Percentiles rank a stretch among this genome's conserved stretches.
Conservation (phyloP, 2,797 vertebrate genomes). For the Myoxocephalus aenaeus region DNA sequence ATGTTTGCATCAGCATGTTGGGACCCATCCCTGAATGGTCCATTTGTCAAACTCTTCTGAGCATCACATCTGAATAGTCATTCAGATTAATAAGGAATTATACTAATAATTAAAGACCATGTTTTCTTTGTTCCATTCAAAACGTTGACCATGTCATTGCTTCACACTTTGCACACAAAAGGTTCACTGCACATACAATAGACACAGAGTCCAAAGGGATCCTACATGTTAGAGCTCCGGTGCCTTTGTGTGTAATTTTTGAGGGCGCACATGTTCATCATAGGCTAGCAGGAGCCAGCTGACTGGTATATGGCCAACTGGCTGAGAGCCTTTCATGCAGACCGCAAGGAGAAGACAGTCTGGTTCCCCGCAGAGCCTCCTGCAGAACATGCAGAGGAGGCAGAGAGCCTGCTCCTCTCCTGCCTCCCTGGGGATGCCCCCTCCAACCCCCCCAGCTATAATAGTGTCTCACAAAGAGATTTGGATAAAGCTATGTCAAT, state of each 20-base stretch:
- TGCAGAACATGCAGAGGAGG: slow-evolving; percentile 72
- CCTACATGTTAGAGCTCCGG: background rate
- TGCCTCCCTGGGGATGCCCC: slow-evolving; percentile 59
- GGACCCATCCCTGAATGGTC: slow-evolving; percentile 26
- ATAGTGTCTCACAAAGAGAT: slow-evolving; percentile 70
- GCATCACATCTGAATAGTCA: slow-evolving; percentile 15
- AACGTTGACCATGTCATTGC: background rate
- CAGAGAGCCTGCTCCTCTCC: slow-evolving; percentile 58
- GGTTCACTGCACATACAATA: background rate
- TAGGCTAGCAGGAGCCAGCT: slow-evolving; percentile 28
- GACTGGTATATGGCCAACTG: slow-evolving; percentile 49
- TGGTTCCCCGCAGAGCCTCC: slow-evolving; percentile 68
- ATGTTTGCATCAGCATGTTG: slow-evolving; percentile 8
- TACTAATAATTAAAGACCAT: background rate
- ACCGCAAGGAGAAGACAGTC: slow-evolving; percentile 49
- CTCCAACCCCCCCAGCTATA: slow-evolving; percentile 36
- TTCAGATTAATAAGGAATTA: background rate
- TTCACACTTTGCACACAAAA: slow-evolving; percentile 15
- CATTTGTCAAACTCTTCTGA: slow-evolving; percentile 57
- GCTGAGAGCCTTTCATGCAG: slow-evolving; percentile 45
- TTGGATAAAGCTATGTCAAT: slow-evolving; percentile 67
- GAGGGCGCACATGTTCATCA: slow-evolving; percentile 47
- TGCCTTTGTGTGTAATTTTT: slow-evolving; percentile 29
- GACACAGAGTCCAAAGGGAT: slow-evolving; percentile 1
- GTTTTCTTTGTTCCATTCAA: slow-evolving; percentile 31